Percentiles rank a stretch among this genome's conserved stretches.
These are phyloP conservation scores for Patella vulgata DNA, from an alignment of 1,140 invertebrate species.

Conservation along the genomic window DNA sequence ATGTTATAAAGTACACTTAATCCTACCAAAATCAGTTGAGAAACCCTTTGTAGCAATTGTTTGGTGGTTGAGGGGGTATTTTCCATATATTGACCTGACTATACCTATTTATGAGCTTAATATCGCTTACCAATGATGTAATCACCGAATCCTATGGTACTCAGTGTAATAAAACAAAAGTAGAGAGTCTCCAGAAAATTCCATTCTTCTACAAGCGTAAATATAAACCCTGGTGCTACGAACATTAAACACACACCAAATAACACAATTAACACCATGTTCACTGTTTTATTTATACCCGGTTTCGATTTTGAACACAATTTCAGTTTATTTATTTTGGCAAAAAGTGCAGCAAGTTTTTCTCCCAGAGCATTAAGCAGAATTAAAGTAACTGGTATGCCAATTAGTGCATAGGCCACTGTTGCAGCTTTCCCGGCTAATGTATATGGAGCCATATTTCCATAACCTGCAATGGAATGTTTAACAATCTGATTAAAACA, in stretches of 20 bases:
- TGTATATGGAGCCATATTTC: conserved; percentile 90
- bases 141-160: conserved; percentile 91
- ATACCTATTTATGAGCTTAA: no score
- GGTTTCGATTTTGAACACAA: conserved; percentile 33
- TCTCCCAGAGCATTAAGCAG: conserved; percentile 59
- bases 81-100: no score
- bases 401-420: conserved; percentile 93
- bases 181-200: conserved; percentile 91
- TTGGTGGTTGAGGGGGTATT: no score
- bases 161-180: conserved; percentile 90
- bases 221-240: conserved; percentile 70
- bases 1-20: no score
- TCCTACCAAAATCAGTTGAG: no score
- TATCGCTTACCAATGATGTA: conserved; percentile 87
- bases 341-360: conserved; percentile 39
- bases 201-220: conserved; percentile 85
- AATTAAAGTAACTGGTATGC: conserved; percentile 94
- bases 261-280: conserved; percentile 46
- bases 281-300: conserved; percentile 47
- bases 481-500: no score
- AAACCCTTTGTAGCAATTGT: no score
- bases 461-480: conserved; percentile 79
- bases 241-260: conserved; percentile 51
- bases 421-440: conserved; percentile 89
- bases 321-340: conserved; percentile 45